These are phyloP conservation scores for Eciton burchellii DNA, from an alignment of 1,140 invertebrate species.

Conservation along the genomic window DNA sequence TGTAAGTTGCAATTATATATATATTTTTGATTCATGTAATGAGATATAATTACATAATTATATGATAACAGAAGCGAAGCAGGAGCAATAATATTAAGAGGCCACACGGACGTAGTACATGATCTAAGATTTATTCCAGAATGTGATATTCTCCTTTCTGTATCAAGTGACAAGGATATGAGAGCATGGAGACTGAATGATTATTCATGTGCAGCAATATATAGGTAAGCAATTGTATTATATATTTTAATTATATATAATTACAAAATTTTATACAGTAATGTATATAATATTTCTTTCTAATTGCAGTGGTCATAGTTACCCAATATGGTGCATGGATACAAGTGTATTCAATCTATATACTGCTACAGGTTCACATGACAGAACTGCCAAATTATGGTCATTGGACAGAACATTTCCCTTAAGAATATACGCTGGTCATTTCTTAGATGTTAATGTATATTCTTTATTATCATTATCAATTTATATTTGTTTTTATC, in stretches of 20 bases:
- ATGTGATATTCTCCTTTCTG: slow-evolving; percentile 89
- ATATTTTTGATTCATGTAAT: slow-evolving; percentile 6
- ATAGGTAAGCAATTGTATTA: slow-evolving; percentile 86
- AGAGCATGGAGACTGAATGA: slow-evolving; percentile 90
- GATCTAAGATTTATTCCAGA: slow-evolving; percentile 89
- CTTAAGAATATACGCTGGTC: slow-evolving; percentile 92
- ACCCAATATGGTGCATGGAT: slow-evolving; percentile 95
- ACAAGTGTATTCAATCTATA: slow-evolving; percentile 90
- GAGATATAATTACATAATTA: slow-evolving; percentile 26
- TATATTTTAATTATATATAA: no score
- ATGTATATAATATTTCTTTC: slow-evolving; percentile 69
- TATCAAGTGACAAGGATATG: slow-evolving; percentile 92
- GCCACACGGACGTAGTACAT: slow-evolving; percentile 91
- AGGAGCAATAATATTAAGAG: slow-evolving; percentile 88
- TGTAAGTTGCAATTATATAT: slow-evolving; percentile 65
- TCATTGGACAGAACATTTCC: slow-evolving; percentile 92
- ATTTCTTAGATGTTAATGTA: slow-evolving; percentile 93
- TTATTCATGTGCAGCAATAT: slow-evolving; percentile 89
- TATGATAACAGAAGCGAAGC: slow-evolving; percentile 78
- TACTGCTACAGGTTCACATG: slow-evolving; percentile 93
- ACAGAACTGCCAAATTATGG: slow-evolving; percentile 94
- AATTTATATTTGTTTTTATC: neutral
- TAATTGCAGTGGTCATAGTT: slow-evolving; percentile 91
- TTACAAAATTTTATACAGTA: slow-evolving; percentile 43
- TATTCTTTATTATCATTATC: slow-evolving; percentile 71